Base-by-base conservation (phyloP, 2,888 invertebrate genomes). In the Drosophila formosana region DNA sequence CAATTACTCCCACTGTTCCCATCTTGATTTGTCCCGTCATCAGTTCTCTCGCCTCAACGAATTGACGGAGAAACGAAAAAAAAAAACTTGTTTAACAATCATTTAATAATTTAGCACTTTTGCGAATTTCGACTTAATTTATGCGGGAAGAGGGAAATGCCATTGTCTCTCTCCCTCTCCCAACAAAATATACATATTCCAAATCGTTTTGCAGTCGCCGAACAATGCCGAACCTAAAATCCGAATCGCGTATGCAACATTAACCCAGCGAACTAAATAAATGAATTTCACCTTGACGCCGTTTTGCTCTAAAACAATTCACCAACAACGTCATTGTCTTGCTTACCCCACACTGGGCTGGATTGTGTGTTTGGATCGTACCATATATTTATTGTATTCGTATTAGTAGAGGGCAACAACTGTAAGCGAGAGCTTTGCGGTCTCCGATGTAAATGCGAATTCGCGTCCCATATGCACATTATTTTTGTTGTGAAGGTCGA, bases 251-350 rank as follows among this genome's bases (percentile, higher is more conserved):
- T 56, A 68, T 67, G 79, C 79, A 78, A 68, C 69, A 86, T 86
- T 86, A 83, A 86, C 82, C 80, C 69, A 83, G 77, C 85, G 67
- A 83, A 72, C 72, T 63, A 67, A 73, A 63, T 85, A 87, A 88
- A 88, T 89, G 75, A 76, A 88, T 89, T 80, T 88, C 87, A 88
- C 87, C 87, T 88, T 88, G 89, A 89, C 65, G 80, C 75, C 62
- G 72, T 47, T 62, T 51, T 62, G 66, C 71, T 39, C 26, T 49
- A 55, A 49, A 71, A 78, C 71, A 72, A 72, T 73, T 65, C 46
- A 37, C 53, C 78, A 77, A 83, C 78, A 77, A 83, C 88, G 83
- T 88, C 86, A 88, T 77, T 75, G 78, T 80, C 74, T 82, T 68
- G 57, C 39, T 71, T 77, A 52, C 70, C 77, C 51, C 60, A 46